Evolutionary conservation across 2,113 vertebrate species (phyloP).

Genomic region (Turdus rufiventris): DNA sequence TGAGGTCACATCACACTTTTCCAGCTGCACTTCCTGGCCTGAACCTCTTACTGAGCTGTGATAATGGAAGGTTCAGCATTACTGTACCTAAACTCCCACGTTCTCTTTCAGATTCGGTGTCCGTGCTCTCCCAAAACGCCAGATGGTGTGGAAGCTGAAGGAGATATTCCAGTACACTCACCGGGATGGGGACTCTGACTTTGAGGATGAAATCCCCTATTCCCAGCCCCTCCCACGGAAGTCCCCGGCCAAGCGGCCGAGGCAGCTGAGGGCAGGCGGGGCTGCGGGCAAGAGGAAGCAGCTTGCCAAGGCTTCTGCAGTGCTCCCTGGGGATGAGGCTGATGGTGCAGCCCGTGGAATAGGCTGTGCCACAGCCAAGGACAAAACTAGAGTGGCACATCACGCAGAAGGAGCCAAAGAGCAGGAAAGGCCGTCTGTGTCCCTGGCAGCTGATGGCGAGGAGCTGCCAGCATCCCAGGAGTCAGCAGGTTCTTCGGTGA

Average conservation of each 20-base stretch:
- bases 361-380: background rate
- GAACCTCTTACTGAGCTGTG: background rate
- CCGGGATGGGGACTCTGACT: slow-evolving; percentile 78
- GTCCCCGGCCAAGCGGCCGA: background rate
- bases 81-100: background rate
- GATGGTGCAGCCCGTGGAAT: background rate
- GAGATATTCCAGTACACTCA: slow-evolving; percentile 97
- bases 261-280: background rate
- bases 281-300: background rate
- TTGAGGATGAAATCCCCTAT: slow-evolving; percentile 67
- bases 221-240: slow-evolving; percentile 24
- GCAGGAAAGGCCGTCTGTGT: background rate
- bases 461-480: slow-evolving; percentile 78
- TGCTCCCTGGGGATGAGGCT: background rate
- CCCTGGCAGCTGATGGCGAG: background rate
- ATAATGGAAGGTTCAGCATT: background rate
- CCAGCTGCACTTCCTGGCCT: background rate
- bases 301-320: background rate
- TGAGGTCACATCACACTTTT: background rate
- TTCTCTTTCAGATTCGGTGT: slow-evolving; percentile 84
- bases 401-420: background rate
- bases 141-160: slow-evolving; percentile 96
- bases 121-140: slow-evolving; percentile 87
- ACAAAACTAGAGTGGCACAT: background rate
- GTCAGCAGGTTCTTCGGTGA: slow-evolving; percentile 72